A percentile compares a stretch with the other conserved stretches of the same genome.
phyloP scores from a whole-genome alignment of 2,888 invertebrate genomes.

The Villa cingulata region DNA sequence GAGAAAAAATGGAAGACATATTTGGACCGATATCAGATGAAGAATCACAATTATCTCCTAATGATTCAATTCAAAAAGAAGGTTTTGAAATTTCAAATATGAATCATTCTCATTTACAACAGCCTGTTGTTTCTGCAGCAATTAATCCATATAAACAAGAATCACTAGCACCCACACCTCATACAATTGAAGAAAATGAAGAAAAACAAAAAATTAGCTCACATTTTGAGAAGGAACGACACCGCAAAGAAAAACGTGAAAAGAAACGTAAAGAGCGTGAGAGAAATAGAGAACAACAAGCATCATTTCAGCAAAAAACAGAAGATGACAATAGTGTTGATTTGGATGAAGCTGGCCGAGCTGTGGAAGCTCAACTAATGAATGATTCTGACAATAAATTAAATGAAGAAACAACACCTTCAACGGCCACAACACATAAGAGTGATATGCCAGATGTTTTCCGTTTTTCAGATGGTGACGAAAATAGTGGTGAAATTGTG shows the following conservation, averaged over 20 bases:
- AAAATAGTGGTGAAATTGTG: conserved; percentile 39
- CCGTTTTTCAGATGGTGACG: conserved; percentile 46
- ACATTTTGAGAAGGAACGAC: conserved; percentile 29
- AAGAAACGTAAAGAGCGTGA: conserved; percentile 50
- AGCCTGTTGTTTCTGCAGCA: conserved; percentile 31
- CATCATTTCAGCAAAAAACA: conserved; percentile 14
- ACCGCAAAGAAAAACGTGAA: conserved; percentile 42
- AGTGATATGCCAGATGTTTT: conserved; percentile 43
- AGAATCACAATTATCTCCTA: conserved; percentile 27
- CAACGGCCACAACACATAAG: conserved; percentile 29
- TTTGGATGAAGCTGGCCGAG: conserved; percentile 66
- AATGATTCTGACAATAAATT: conserved; percentile 46
- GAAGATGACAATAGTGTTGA: conserved; percentile 66
- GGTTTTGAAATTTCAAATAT: conserved; percentile 1
- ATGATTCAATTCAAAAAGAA: conserved; percentile 13
- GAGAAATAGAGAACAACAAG: conserved; percentile 31
- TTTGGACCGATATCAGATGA: conserved; percentile 78
- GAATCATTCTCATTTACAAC: conserved; percentile 15
- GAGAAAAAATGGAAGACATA: conserved; percentile 77
- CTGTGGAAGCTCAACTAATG: conserved; percentile 66
- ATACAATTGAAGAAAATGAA: conserved; percentile 25
- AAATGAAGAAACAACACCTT: conserved; percentile 31
- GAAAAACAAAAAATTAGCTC: conserved; percentile 22
- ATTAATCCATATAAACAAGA: conserved; percentile 34
- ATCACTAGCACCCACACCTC: conserved; percentile 25